Conservation (phyloP, 2,888 invertebrate genomes). For the Diadegma fenestrale region DNA sequence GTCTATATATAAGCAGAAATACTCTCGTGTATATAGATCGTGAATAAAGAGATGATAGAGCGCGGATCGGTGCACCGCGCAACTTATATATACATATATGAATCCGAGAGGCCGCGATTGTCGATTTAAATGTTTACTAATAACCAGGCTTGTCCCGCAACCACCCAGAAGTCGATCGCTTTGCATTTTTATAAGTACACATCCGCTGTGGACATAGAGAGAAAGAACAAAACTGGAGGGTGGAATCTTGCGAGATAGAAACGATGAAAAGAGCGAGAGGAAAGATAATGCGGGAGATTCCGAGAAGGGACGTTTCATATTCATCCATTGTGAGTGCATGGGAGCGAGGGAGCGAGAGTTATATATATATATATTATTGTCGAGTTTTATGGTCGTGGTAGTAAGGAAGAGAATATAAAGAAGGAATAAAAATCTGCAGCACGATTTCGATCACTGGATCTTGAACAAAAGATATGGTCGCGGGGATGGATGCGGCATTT, state of each 20-base stretch:
- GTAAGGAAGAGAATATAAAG: slow-evolving; percentile 16
- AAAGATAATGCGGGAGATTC: slow-evolving; percentile 72
- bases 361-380: background rate
- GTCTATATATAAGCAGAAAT: background rate
- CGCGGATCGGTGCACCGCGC: slow-evolving; percentile 21
- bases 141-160: slow-evolving; percentile 84
- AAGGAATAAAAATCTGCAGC: slow-evolving; percentile 28
- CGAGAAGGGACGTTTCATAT: slow-evolving; percentile 82
- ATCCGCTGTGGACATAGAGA: slow-evolving; percentile 54
- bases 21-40: slow-evolving; percentile 4
- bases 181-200: slow-evolving; percentile 85
- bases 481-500: no score
- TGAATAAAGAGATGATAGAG: slow-evolving; percentile 67
- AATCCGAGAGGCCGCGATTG: slow-evolving; percentile 79
- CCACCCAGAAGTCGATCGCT: slow-evolving; percentile 84
- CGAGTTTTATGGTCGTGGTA: background rate
- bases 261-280: slow-evolving; percentile 10
- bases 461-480: background rate
- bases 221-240: slow-evolving; percentile 46
- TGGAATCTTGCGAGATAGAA: slow-evolving; percentile 18
- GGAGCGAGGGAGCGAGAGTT: slow-evolving; percentile 6
- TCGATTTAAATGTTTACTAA: slow-evolving; percentile 85
- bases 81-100: slow-evolving; percentile 29
- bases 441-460: slow-evolving; percentile 28
- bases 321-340: slow-evolving; percentile 74